phyloP scores from a whole-genome alignment of 1,140 invertebrate species.

The Amphibalanus amphitrite region DNA sequence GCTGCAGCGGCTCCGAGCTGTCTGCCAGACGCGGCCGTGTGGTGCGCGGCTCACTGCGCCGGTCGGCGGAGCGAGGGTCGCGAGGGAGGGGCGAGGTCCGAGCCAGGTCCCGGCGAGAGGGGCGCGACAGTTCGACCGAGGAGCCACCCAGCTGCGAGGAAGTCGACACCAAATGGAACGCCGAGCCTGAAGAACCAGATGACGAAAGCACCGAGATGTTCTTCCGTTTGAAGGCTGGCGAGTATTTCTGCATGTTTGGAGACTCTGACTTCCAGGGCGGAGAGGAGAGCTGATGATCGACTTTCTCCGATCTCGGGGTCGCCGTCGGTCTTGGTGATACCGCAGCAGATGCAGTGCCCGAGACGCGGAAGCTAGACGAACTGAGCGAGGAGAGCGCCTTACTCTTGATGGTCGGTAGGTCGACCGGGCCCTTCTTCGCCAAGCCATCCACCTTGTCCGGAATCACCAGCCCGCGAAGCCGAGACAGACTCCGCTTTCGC shows the following conservation, averaged over 20 bases:
- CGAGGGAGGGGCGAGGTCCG: too few relatives aligned
- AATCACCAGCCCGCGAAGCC: constrained; percentile 65
- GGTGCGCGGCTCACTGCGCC: background rate
- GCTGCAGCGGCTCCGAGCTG: background rate
- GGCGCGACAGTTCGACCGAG: background rate
- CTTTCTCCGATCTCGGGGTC: constrained; percentile 18
- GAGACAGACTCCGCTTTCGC: constrained; percentile 56
- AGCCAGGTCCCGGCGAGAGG: background rate
- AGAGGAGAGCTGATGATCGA: constrained; percentile 24
- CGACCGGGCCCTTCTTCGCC: constrained; percentile 30
- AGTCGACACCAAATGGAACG: background rate
- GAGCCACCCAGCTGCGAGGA: background rate
- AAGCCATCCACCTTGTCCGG: constrained; percentile 36
- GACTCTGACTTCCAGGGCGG: constrained; percentile 24
- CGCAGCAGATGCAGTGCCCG: constrained; percentile 24
- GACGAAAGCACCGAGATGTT: constrained; percentile 42
- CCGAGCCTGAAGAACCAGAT: constrained; percentile 19
- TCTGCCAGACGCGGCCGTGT: background rate
- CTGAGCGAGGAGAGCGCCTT: constrained; percentile 3
- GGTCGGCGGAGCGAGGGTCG: too few relatives aligned
- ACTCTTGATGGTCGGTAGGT: constrained; percentile 65
- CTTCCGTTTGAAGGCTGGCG: constrained; percentile 62
- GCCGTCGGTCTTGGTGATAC: constrained; percentile 10
- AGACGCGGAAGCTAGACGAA: constrained; percentile 23
- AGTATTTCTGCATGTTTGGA: constrained; percentile 40